Base-by-base conservation (phyloP, 1,140 invertebrate species). In the Copidosoma floridanum region DNA sequence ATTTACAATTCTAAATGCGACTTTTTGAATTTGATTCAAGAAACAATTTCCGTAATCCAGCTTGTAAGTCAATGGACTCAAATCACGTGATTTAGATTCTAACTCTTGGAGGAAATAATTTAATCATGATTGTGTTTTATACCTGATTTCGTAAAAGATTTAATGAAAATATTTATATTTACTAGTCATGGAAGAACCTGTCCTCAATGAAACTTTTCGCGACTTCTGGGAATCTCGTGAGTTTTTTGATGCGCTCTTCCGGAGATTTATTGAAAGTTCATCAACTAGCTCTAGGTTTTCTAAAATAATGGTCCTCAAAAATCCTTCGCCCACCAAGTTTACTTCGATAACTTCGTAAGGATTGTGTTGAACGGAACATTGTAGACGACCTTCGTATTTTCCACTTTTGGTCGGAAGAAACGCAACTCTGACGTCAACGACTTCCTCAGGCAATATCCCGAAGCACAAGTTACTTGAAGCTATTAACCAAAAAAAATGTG, bases 41-140 rank as follows among this genome's bases (percentile, higher is more conserved):
- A 67, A 70, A 53, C 74, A 74, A 12, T 44, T 61, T 4, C 65
- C 73, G 26, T 67, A 74, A 54, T 75, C 63, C 6, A 75, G 48
- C 12, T 65, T 64, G 35, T 47, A 37, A 11, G 8, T 20, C 16
- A 54, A 5, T 1, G 26, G 32, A 1, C 3, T 38, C 1, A 1
- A 27, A 14, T 29, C 35, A 29, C 16, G 10, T n/a, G n/a, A n/a
- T n/a, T n/a, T n/a, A n/a, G n/a, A n/a, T n/a, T n/a, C n/a, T n/a
- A n/a, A n/a, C 6, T 21, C 20, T 12, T 23, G 24, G 26, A 53
- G n/a, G 16, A 16, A 27, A 29, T 27, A 27, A 40, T n/a, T n/a
- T n/a, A n/a, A n/a, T n/a, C n/a, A n/a, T n/a, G n/a, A n/a, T n/a
- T n/a, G n/a, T n/a, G n/a, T n/a, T n/a, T n/a, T n/a, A n/a, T n/a